Conservation (phyloP, 2,113 vertebrate genomes). For the Amphiprion ocellaris region DNA sequence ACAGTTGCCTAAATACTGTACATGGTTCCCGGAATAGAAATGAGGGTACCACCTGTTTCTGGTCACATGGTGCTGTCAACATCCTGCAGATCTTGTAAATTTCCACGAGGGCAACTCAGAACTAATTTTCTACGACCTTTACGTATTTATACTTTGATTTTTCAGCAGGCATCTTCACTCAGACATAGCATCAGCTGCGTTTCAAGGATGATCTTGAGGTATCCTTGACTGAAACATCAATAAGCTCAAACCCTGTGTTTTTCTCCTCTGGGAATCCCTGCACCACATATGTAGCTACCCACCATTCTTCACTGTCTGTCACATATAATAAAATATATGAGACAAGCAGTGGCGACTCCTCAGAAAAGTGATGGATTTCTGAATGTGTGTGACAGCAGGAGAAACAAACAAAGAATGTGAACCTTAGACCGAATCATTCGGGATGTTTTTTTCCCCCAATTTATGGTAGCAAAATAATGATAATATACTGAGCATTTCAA, state of each 20-base stretch:
- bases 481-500: background rate
- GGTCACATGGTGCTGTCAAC: slow-evolving; percentile 50
- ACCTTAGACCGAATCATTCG: no score
- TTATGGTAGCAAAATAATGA: background rate
- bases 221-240: slow-evolving; percentile 36
- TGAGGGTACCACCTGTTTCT: slow-evolving; percentile 71
- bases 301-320: background rate
- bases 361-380: slow-evolving; percentile 2
- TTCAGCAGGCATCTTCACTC: background rate
- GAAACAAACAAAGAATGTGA: background rate
- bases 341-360: background rate
- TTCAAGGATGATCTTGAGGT: slow-evolving; percentile 23
- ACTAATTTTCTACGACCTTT: background rate
- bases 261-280: slow-evolving; percentile 31
- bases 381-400: background rate
- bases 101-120: background rate
- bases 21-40: slow-evolving; percentile 68
- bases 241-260: slow-evolving; percentile 13
- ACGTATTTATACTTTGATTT: background rate
- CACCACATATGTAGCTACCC: background rate
- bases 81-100: slow-evolving; percentile 36
- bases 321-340: slow-evolving; percentile 4
- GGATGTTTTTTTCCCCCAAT: background rate
- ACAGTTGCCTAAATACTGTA: slow-evolving; percentile 45
- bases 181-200: no score